Base-by-base conservation (phyloP, 53 echinoderm and acorn worm species). In the Zoroaster sp. region DNA sequence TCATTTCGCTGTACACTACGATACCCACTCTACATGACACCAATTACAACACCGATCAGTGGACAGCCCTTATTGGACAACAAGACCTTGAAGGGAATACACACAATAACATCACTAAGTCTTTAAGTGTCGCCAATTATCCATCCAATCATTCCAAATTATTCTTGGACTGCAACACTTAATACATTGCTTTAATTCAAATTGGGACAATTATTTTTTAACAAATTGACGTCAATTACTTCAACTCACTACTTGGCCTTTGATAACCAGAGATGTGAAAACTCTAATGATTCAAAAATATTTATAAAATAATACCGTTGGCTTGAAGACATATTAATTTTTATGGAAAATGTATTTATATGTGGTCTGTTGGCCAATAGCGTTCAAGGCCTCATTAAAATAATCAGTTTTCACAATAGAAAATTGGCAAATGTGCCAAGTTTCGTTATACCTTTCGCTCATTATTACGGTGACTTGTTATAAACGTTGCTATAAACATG, bases 91-190 rank as follows among this genome's bases (percentile, higher is more conserved):
- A 5, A 1, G 43, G 40, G 18, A n/a, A 40, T 20, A n/a, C 4
- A 35, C 18, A 17, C 39, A 23, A 23, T 11, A 74, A 37, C 23
- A 25, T 39, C 39, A 21, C 74, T 20, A 17, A 40, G 20, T 74
- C 74, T 74, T 74, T 37, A 40, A 74, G 79, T 79, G 79, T 49
- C 53, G 12, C 52, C 79, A 79, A 59, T 54, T 54, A 79, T 49
- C 39, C 31, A 15, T 13, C 3, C 25, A 41, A 31, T 79, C 63
- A 53, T 44, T 15, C 18, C 8, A 33, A 20, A 79, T 32, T n/a
- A 79, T 35, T 77, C 31, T 37, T 14, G 14, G 53, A 79, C 36
- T 59, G 63, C 52, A 30, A 28, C 33, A 52, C 53, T 32, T 54
- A 79, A 34, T 49, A 53, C 15, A 53, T 30, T 54, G 25, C 63